Evolutionary conservation across 1,140 invertebrate species (phyloP), one percentile per base, ranked within the genome.

Genomic region (Lucilia cuprina): DNA sequence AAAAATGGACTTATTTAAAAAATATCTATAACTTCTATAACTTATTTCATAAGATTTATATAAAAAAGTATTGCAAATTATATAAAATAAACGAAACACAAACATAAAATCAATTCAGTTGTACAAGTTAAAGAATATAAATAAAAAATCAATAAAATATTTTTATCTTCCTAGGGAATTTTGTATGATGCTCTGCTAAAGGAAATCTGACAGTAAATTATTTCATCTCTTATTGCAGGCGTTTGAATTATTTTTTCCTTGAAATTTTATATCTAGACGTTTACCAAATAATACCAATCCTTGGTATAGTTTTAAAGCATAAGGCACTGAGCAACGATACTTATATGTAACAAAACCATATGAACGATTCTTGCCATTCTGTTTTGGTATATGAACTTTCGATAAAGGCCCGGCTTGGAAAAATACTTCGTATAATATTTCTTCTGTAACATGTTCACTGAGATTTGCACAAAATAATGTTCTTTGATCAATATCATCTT

Each of bases 381-480:
- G 95, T 87, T 93, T 94, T 4, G 95, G 94, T 86, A 97, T 96
- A 78, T 91, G 91, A 5, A 96, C 94, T 87, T 92, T 94, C 89
- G 96, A 94, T 55, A 97, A 88, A 19, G 96, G 96, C 19, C 96
- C 96, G 82, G 94, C 95, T 92, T 97, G 96, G 47, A 96, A 87
- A 92, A 97, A 97, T 83, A 97, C 91, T 89, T 97, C 96, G 87
- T 96, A 96, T 0, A 97, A 89, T 55, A 97, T 87, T 86, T 96
- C 94, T 88, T 96, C 95, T 0, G 95, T 95, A 0, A 95, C 94
- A 90, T 95, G 94, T 50, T 95, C 94, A 65, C 94, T 92, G 77
- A 97, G 90, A 93, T 96, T 96, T 12, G 95, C 96, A 90, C 95
- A 96, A 93, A 93, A 97, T 49, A 97, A 86, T 0, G 95, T 96